Evolutionary conservation across 2,113 vertebrate species (phyloP).

Genomic region (Triplophysa tibetana): DNA sequence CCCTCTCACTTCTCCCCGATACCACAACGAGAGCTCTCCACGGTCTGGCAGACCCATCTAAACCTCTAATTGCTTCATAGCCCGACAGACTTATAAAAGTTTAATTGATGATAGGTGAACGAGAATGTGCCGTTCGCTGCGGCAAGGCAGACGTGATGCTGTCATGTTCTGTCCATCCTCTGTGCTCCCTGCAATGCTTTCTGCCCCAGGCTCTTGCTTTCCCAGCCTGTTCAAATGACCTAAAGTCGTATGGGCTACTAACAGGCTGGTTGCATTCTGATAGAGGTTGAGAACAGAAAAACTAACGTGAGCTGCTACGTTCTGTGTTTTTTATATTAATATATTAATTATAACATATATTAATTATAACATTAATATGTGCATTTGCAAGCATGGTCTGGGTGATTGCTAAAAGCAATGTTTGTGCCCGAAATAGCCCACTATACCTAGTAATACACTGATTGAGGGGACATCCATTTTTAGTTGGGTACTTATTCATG

Average conservation of each 20-base stretch:
- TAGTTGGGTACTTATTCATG: too few species aligned
- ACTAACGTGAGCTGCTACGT: neutral
- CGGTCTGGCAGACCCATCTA: slow-evolving; percentile 44
- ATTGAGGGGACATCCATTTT: too few species aligned
- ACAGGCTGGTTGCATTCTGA: slow-evolving; percentile 43
- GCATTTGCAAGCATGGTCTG: too few species aligned
- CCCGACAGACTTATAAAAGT: slow-evolving; percentile 53
- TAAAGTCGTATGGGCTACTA: slow-evolving; percentile 24
- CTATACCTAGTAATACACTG: too few species aligned
- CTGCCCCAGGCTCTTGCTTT: neutral
- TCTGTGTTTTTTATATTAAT: too few species aligned
- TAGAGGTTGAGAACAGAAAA: neutral
- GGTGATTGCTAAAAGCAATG: too few species aligned
- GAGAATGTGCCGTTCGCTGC: neutral
- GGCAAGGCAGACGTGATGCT: slow-evolving; percentile 33
- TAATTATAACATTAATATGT: too few species aligned
- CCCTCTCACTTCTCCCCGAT: slow-evolving; percentile 7
- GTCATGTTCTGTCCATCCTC: slow-evolving; percentile 26
- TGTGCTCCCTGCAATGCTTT: neutral
- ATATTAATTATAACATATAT: too few species aligned
- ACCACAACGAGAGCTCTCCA: slow-evolving; percentile 28
- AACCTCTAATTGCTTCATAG: slow-evolving; percentile 48
- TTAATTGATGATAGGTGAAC: slow-evolving; percentile 48
- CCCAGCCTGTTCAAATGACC: slow-evolving; percentile 1
- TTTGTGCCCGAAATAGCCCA: too few species aligned